Conservation (phyloP, 2,888 invertebrate genomes). For the Mythimna loreyi region DNA sequence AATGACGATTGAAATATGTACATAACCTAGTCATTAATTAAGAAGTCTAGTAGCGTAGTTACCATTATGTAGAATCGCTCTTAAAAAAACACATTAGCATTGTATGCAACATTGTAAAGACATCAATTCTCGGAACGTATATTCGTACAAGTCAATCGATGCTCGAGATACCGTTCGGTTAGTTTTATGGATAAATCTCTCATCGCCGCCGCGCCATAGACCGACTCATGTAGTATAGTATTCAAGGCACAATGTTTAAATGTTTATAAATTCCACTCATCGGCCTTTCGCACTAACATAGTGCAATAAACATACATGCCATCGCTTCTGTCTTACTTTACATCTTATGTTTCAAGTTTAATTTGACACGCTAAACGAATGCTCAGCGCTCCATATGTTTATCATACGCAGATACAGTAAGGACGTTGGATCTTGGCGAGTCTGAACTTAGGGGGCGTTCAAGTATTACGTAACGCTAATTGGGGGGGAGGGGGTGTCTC, state of each 20-base stretch:
- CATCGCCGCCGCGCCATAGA: constrained; percentile 74
- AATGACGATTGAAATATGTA: background rate
- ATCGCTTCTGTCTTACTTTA: constrained; percentile 68
- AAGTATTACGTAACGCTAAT: no score
- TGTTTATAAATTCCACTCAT: constrained; percentile 86
- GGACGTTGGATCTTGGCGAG: no score
- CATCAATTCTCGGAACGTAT: constrained; percentile 64
- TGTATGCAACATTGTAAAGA: constrained; percentile 39
- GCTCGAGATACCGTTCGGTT: constrained; percentile 65
- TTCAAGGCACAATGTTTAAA: constrained; percentile 76
- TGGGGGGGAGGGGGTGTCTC: no score
- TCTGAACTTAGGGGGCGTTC: no score
- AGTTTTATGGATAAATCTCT: constrained; percentile 82
- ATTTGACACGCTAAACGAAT: constrained; percentile 54
- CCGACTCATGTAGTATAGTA: constrained; percentile 63
- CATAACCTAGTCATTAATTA: background rate
- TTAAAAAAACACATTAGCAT: constrained; percentile 48
- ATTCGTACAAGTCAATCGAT: constrained; percentile 75
- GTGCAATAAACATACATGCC: constrained; percentile 78
- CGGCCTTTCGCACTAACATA: constrained; percentile 79
- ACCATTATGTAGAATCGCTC: constrained; percentile 20
- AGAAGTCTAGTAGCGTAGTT: constrained; percentile 15
- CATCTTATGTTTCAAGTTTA: constrained; percentile 60
- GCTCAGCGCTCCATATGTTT: constrained; percentile 41
- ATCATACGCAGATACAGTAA: constrained; percentile 43